Evolutionary conservation across 2,113 vertebrate genomes (phyloP).

Genomic region (Caracal caracal): DNA sequence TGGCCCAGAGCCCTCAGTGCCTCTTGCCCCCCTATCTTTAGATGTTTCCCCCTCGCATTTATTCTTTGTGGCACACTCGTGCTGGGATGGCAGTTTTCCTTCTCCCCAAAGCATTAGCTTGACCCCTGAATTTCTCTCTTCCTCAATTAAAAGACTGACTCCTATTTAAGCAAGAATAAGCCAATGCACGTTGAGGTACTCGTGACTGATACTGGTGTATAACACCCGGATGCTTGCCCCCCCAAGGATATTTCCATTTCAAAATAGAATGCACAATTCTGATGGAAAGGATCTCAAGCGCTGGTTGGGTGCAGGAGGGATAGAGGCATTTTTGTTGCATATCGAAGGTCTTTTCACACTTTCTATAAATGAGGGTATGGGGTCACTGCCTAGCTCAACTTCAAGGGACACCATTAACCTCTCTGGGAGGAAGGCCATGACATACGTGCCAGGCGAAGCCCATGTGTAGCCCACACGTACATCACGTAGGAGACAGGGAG

Average conservation of each 20-base stretch:
- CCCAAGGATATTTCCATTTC: background rate
- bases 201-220: background rate
- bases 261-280: background rate
- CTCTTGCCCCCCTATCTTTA: background rate
- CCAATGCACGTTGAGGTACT: background rate
- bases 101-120: background rate
- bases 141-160: background rate
- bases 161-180: constrained; percentile 10
- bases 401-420: background rate
- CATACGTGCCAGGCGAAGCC: background rate
- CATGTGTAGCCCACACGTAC: rapidly evolving
- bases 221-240: background rate
- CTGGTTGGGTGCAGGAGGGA: background rate
- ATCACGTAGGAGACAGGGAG: background rate
- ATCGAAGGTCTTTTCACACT: background rate
- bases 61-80: background rate
- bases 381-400: background rate
- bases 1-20: rapidly evolving
- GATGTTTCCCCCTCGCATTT: background rate
- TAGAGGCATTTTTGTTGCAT: background rate
- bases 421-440: background rate
- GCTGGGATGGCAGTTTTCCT: background rate
- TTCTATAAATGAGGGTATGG: background rate
- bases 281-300: background rate
- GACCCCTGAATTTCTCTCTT: background rate